These are phyloP conservation scores for western clawed frog (Xenopus tropicalis) DNA, from an alignment of 2,113 vertebrate species.

Conservation along the genomic window DNA sequence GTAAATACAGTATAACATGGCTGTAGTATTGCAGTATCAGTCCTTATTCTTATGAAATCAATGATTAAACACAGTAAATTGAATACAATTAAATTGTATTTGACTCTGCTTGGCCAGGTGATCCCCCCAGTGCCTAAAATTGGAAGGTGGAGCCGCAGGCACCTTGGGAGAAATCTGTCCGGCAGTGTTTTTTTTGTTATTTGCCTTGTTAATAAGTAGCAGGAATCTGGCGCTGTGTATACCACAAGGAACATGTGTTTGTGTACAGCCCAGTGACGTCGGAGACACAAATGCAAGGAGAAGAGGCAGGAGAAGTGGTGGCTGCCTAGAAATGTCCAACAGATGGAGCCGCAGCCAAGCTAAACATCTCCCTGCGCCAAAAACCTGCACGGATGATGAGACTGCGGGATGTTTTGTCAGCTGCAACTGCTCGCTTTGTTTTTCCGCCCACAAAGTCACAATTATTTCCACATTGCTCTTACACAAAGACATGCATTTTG, in stretches of 20 bases:
- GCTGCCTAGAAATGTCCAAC: conserved; percentile 3
- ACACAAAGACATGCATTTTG: neutral
- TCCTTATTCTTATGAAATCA: too few species aligned
- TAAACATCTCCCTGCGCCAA: neutral
- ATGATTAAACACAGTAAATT: too few species aligned
- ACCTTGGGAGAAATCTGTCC: too few species aligned
- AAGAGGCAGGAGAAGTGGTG: neutral
- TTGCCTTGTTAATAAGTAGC: conserved; percentile 2
- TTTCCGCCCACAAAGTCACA: neutral
- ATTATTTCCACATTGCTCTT: neutral
- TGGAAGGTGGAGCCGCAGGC: too few species aligned
- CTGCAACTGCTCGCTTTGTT: neutral
- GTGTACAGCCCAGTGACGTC: neutral
- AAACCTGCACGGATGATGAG: neutral
- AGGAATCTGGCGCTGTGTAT: neutral
- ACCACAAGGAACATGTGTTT: neutral
- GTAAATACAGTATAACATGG: too few species aligned
- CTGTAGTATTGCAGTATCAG: too few species aligned
- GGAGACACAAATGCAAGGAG: neutral
- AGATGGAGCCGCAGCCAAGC: conserved; percentile 30
- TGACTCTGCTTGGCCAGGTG: too few species aligned
- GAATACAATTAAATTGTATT: too few species aligned
- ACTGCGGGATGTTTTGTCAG: neutral
- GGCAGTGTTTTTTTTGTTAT: neutral
- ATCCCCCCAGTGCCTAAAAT: too few species aligned